Conservation (phyloP, 1,140 invertebrate species). For the Glossosoma conforme region DNA sequence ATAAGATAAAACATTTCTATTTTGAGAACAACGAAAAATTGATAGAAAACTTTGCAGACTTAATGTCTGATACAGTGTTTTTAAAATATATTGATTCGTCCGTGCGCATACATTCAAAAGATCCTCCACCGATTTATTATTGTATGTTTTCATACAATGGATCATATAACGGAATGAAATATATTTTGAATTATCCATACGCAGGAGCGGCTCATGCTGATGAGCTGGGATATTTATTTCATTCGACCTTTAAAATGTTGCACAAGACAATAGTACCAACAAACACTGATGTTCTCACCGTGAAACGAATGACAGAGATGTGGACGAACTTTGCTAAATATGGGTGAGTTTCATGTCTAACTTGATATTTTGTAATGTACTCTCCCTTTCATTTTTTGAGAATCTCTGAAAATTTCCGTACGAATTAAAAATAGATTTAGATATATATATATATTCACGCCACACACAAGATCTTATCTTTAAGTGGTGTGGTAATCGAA, state of each 20-base stretch:
- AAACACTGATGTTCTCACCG: slow-evolving; percentile 36
- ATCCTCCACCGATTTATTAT: slow-evolving; percentile 27
- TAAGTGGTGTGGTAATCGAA: too few relatives aligned
- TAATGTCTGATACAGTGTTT: slow-evolving; percentile 20
- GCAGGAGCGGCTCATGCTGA: slow-evolving; percentile 43
- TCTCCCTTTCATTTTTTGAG: too few relatives aligned
- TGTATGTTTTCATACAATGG: slow-evolving; percentile 39
- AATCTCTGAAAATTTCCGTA: too few relatives aligned
- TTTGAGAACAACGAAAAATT: slow-evolving; percentile 2
- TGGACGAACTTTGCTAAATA: slow-evolving; percentile 42
- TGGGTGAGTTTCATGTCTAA: slow-evolving; percentile 18
- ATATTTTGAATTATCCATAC: slow-evolving; percentile 36
- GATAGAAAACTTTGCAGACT: slow-evolving; percentile 9
- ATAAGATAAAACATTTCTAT: slow-evolving; percentile 27
- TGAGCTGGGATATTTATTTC: slow-evolving; percentile 43
- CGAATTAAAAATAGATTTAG: too few relatives aligned
- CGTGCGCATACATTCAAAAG: slow-evolving; percentile 1
- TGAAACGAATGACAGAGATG: slow-evolving; percentile 42
- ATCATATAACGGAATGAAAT: slow-evolving; percentile 36
- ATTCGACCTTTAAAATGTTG: slow-evolving; percentile 37
- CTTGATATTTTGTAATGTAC: too few relatives aligned
- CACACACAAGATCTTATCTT: too few relatives aligned
- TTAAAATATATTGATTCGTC: slow-evolving; percentile 8
- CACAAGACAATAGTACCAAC: slow-evolving; percentile 12
- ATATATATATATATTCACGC: too few relatives aligned